Evolutionary conservation across 2,797 vertebrate genomes (phyloP).

Genomic region (Miichthys miiuy): DNA sequence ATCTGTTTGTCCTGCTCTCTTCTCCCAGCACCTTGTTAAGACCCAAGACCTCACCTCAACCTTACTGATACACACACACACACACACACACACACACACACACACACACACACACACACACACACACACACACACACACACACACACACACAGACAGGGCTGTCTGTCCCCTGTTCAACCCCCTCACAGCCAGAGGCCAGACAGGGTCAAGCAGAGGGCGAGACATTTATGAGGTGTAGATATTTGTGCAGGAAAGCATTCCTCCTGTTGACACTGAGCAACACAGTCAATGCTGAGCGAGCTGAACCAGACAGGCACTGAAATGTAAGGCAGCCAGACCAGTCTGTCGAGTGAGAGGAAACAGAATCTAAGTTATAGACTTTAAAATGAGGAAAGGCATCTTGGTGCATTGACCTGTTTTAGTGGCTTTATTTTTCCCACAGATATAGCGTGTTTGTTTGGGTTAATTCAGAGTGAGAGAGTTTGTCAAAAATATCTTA

Average conservation of each 20-base stretch:
- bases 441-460: slow-evolving; percentile 8
- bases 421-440: slow-evolving; percentile 30
- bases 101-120: slow-evolving; percentile 37
- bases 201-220: slow-evolving; percentile 80
- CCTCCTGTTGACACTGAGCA: slow-evolving; percentile 77
- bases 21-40: slow-evolving; percentile 75
- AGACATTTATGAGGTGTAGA: slow-evolving; percentile 87
- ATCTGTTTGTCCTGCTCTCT: slow-evolving; percentile 69
- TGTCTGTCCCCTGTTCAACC: slow-evolving; percentile 70
- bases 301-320: slow-evolving; percentile 58
- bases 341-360: slow-evolving; percentile 47
- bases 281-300: slow-evolving; percentile 73
- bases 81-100: slow-evolving; percentile 44
- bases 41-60: slow-evolving; percentile 61
- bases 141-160: slow-evolving; percentile 51
- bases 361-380: slow-evolving; percentile 41
- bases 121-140: slow-evolving; percentile 42
- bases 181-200: slow-evolving; percentile 76
- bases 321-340: slow-evolving; percentile 42
- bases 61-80: slow-evolving; percentile 27
- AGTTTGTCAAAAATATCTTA: slow-evolving; percentile 31
- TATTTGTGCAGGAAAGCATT: slow-evolving; percentile 83
- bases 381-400: slow-evolving; percentile 24
- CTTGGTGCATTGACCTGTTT: slow-evolving; percentile 11
- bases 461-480: slow-evolving; percentile 7